Conservation (phyloP, 2,888 invertebrate species). For the Baronia brevicornis region DNA sequence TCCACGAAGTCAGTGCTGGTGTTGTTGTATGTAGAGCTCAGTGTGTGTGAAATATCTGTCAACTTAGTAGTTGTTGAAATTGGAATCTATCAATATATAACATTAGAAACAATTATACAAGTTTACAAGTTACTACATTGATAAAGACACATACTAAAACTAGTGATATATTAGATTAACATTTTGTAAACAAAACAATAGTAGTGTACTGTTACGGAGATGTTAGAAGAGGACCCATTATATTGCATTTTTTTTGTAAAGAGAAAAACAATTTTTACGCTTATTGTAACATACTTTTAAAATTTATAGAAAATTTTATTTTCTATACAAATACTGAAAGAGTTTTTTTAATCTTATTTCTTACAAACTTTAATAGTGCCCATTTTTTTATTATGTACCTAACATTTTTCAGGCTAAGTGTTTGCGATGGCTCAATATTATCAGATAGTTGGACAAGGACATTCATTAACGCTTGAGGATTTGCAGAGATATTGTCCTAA, state of each 20-base stretch:
- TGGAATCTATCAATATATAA: slow-evolving; percentile 13
- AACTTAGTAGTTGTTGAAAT: slow-evolving; percentile 31
- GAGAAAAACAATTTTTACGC: no score
- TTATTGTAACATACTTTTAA: no score
- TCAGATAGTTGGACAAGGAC: slow-evolving; percentile 78
- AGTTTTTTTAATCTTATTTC: no score
- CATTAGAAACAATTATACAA: slow-evolving; percentile 4
- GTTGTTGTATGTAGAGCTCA: slow-evolving; percentile 56
- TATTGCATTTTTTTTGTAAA: no score
- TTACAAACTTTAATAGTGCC: no score
- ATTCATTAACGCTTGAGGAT: slow-evolving; percentile 74
- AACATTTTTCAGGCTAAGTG: slow-evolving; percentile 43
- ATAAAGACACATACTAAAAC: slow-evolving; percentile 16
- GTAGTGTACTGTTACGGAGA: no score
- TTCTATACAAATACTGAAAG: no score
- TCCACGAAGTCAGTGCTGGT: slow-evolving; percentile 56
- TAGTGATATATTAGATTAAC: slow-evolving; percentile 10
- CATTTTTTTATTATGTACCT: background rate
- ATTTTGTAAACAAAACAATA: slow-evolving; percentile 34
- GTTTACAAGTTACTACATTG: slow-evolving; percentile 5
- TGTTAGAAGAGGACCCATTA: no score
- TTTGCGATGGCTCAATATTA: slow-evolving; percentile 82
- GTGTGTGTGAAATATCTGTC: slow-evolving; percentile 57
- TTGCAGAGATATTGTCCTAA: slow-evolving; percentile 79
- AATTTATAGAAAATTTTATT: no score